Base-by-base conservation (phyloP, 1,140 invertebrate genomes). In the Aphelenchoides besseyi region DNA sequence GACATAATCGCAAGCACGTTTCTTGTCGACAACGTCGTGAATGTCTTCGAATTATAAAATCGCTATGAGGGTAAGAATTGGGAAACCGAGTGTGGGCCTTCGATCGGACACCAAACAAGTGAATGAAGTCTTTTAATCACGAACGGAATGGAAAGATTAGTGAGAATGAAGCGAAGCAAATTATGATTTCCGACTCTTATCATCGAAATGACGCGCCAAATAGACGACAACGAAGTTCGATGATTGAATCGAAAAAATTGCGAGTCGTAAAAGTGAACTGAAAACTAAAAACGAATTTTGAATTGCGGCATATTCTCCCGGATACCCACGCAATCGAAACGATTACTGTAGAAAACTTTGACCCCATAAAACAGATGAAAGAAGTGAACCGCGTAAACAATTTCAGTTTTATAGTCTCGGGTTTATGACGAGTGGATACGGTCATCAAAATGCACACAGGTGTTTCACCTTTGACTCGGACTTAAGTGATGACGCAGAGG, bases 81-180 rank as follows among this genome's bases (percentile, higher is more conserved):
- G n/a, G n/a, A n/a, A n/a, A n/a, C n/a, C n/a, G n/a, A n/a, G n/a
- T n/a, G n/a, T n/a, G n/a, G n/a, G n/a, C n/a, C n/a, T n/a, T n/a
- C 41, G 41, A 23, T 5, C 64, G 57, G 55, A 2, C 41, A 18
- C 66, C 41, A 48, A 48, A 48, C 41, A 48, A 48, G 41, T 48
- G 41, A 23, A 48, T 48, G 12, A 48, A 23, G 41, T 48, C 41
- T 12, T n/a, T 16, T 48, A 48, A 48, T 48, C 41, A 48, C 41
- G 41, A 23, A 23, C 41, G 41, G 41, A 48, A 48, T 48, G 41
- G 23, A 23, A 23, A 48, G 41, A 12, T 48, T 48, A 48, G 41
- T 23, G 41, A 23, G 23, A 48, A 23, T 16, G 23, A 23, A 12
- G 41, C 12, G 41, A 48, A 12, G 12, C 12, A 12, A 48, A 48